phyloP scores from a whole-genome alignment of 2,797 vertebrate genomes.

The Tragopan temminckii region DNA sequence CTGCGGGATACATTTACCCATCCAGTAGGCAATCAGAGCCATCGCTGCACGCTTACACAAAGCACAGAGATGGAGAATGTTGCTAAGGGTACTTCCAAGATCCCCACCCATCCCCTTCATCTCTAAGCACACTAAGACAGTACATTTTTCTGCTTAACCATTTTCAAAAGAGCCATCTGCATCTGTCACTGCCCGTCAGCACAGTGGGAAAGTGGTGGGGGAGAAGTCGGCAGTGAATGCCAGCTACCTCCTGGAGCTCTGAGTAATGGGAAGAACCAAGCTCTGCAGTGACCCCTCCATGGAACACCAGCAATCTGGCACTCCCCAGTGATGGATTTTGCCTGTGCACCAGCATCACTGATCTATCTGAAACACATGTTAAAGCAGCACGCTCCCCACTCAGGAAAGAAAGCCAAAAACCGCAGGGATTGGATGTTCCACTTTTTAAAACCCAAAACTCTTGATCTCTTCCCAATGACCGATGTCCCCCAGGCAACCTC shows the following conservation, averaged over 20 bases:
- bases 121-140: conserved; percentile 7
- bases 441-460: not conserved
- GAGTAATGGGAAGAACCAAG: not conserved
- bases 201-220: not conserved
- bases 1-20: conserved; percentile 61
- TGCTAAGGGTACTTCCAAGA: not conserved
- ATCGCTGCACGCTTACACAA: not conserved
- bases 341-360: not conserved
- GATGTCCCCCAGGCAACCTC: not conserved
- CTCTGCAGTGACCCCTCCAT: not conserved
- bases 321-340: not conserved
- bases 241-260: not conserved
- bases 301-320: not conserved
- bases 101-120: not conserved
- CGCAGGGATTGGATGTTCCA: not conserved
- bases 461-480: not conserved
- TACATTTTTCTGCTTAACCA: conserved; percentile 9
- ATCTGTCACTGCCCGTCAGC: not conserved
- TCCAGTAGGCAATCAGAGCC: conserved; percentile 59
- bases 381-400: not conserved
- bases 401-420: not conserved
- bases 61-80: not conserved
- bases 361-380: not conserved
- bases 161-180: not conserved
- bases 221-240: not conserved